These are phyloP conservation scores for Drosophila kanapiae DNA, from an alignment of 1,140 invertebrate genomes.

Conservation along the genomic window DNA sequence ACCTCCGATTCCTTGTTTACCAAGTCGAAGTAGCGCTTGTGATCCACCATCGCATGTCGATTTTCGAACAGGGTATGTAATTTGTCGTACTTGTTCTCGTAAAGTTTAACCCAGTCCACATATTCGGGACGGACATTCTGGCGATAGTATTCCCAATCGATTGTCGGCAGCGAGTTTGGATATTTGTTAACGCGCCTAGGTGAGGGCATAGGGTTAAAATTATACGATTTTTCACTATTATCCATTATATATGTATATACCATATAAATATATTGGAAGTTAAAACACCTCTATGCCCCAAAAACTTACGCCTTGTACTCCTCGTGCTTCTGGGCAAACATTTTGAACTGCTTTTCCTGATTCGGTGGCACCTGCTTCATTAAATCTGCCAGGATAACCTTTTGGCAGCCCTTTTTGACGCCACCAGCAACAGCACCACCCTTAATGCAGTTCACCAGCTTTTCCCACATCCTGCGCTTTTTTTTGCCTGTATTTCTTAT, in stretches of 20 bases:
- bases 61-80: conserved; percentile 60
- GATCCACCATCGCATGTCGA: conserved; percentile 56
- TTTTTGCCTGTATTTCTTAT: background rate
- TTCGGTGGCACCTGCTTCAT: conserved; percentile 61
- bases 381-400: conserved; percentile 41
- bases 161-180: conserved; percentile 57
- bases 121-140: conserved; percentile 59
- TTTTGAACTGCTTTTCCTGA: conserved; percentile 49
- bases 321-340: conserved; percentile 48
- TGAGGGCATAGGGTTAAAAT: background rate
- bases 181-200: conserved; percentile 58
- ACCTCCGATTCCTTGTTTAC: conserved; percentile 28
- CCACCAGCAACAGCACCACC: background rate
- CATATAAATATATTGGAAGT: too few species aligned
- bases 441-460: conserved; percentile 53
- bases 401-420: conserved; percentile 10
- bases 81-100: conserved; percentile 63
- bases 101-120: conserved; percentile 55
- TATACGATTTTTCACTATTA: too few species aligned
- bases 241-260: too few species aligned
- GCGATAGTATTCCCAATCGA: conserved; percentile 72
- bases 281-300: too few species aligned
- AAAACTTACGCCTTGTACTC: conserved; percentile 69
- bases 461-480: conserved; percentile 56
- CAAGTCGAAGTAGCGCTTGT: conserved; percentile 56